Evolutionary conservation across 2,113 vertebrate genomes (phyloP).

Genomic region (Perca flavescens): DNA sequence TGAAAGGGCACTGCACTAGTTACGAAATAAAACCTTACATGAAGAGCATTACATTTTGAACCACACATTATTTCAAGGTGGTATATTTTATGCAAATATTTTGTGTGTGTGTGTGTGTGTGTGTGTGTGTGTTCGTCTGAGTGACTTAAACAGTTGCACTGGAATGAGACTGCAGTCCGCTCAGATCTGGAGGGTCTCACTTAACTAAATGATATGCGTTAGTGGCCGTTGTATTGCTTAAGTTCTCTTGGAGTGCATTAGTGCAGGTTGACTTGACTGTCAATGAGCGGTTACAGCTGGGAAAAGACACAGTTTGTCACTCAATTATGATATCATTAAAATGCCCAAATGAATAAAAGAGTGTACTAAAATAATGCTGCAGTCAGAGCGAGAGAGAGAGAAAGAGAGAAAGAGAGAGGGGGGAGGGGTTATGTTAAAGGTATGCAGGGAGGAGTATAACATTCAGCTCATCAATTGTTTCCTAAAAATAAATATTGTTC

Average conservation of each 20-base stretch:
- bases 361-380: not conserved
- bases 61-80: too few species aligned
- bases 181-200: not conserved
- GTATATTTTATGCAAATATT: too few species aligned
- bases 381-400: not conserved
- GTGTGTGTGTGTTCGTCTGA: not conserved
- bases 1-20: too few species aligned
- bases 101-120: not conserved
- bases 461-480: too few species aligned
- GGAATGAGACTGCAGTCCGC: not conserved
- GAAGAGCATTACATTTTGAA: too few species aligned
- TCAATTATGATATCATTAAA: slow-evolving; percentile 72
- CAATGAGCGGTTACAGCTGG: slow-evolving; percentile 54
- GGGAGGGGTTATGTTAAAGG: too few species aligned
- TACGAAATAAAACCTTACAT: too few species aligned
- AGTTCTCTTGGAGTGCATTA: slow-evolving; percentile 27
- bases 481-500: too few species aligned
- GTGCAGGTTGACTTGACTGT: slow-evolving; percentile 68
- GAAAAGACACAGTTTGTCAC: slow-evolving; percentile 54
- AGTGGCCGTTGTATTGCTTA: not conserved
- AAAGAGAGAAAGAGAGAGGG: too few species aligned
- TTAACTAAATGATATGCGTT: slow-evolving; percentile 27
- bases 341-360: slow-evolving; percentile 65
- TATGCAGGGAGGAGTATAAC: too few species aligned
- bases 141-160: not conserved